Conservation (phyloP, 2,113 vertebrate genomes). For the Hemichromis elongatus region DNA sequence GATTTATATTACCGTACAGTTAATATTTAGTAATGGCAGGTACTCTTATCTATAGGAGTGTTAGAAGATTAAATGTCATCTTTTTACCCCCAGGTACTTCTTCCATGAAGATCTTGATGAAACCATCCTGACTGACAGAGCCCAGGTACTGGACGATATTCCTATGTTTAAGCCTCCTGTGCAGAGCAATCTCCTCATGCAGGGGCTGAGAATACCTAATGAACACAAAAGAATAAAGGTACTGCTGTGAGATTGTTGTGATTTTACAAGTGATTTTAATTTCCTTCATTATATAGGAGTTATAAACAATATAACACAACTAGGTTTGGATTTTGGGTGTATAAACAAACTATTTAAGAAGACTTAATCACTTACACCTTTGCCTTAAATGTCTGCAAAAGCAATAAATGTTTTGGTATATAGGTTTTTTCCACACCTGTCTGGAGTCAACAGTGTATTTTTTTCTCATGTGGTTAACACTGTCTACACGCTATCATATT, state of each 20-base stretch:
- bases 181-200: constrained; percentile 89
- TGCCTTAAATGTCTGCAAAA: background rate
- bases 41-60: background rate
- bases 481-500: background rate
- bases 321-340: background rate
- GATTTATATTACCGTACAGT: rapidly evolving
- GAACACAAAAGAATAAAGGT: background rate
- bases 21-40: rapidly evolving
- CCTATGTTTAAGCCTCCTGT: constrained; percentile 86
- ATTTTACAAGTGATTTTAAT: background rate
- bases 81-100: constrained; percentile 88
- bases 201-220: constrained; percentile 86
- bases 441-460: background rate
- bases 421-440: background rate
- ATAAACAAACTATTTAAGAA: background rate
- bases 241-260: background rate
- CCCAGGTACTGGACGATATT: constrained; percentile 92
- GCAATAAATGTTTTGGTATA: background rate
- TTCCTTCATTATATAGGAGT: background rate
- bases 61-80: background rate
- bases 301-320: background rate
- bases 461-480: background rate
- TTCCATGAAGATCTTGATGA: constrained; percentile 97
- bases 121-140: constrained; percentile 84
- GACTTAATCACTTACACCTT: background rate